Base-by-base conservation (phyloP, 2,888 invertebrate genomes). In the Campopleginae sp. region DNA sequence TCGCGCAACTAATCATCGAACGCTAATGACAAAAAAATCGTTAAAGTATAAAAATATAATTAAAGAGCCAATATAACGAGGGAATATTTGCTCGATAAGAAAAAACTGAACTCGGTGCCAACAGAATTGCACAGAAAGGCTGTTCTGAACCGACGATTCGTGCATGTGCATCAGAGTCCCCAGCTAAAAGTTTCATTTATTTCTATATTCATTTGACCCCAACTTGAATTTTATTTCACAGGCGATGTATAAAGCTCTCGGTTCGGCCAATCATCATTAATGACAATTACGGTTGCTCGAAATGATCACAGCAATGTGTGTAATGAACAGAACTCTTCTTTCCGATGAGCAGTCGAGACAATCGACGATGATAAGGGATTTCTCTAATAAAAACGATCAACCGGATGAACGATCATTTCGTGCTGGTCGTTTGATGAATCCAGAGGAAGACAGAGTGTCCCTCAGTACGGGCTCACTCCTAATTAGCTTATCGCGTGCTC, bases 401-500 rank as follows among this genome's bases (percentile, higher is more conserved):
- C 44, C 74, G 68, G 27, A 44, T 19, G n/a, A 17, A 66, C 27
- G n/a, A 38, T n/a, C 61, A 42, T 23, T 27, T 46, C 38, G 31
- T 66, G 70, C 51, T 70, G 42, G 54, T 65, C 46, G 77, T 72
- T 72, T 7, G 48, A 42, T 19, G 33, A 61, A 63, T 38, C 10
- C 38, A 72, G n/a, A 72, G 33, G 42, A 23, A 72, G 33, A 58
- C 12, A 23, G n/a, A 17, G 27, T 44, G 33, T 68, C 51, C 68
- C 5, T 61, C 65, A 78, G 68, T 74, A 74, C 74, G 72, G 78
- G 74, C 74, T 78, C 68, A 68, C 68, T 44, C 68, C 61, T 82
- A 78, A 82, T 82, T 82, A 78, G 68, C 82, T 82, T 82, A 74
- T 82, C 82, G 82, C 82, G 82, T 78, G 78, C 42, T 61, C 66